Percentiles rank a stretch among this genome's conserved stretches.
These are phyloP conservation scores for Arrhamphus sclerolepis DNA, from an alignment of 2,797 vertebrate species.

Conservation along the genomic window DNA sequence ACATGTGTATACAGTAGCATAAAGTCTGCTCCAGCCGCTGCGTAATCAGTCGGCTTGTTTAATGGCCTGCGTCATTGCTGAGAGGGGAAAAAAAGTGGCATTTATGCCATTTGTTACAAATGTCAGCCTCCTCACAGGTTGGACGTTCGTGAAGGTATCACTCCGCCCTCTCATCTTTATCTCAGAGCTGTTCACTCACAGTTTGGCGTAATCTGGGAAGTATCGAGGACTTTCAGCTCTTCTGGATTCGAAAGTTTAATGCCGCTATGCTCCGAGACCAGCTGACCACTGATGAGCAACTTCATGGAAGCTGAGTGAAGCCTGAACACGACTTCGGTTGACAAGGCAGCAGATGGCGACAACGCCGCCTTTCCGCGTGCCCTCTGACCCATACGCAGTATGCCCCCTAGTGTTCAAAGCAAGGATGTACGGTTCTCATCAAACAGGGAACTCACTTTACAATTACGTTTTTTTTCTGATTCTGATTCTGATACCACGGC, in stretches of 20 bases:
- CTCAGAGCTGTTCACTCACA: neutral
- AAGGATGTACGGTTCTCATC: no score
- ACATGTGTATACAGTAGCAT: constrained; percentile 9
- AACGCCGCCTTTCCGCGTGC: no score
- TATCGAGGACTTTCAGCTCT: constrained; percentile 42
- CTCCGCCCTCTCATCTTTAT: neutral
- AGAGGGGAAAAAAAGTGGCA: constrained; percentile 3
- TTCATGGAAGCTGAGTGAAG: constrained; percentile 44
- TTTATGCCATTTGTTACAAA: constrained; percentile 61
- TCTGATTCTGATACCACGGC: no score
- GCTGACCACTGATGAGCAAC: constrained; percentile 45
- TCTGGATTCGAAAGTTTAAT: constrained; percentile 53
- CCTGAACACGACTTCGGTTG: neutral
- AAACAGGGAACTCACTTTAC: no score
- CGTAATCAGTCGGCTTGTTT: constrained; percentile 68
- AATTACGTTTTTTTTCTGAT: no score
- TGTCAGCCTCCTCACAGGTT: constrained; percentile 59
- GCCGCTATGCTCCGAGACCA: constrained; percentile 60
- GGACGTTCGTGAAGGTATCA: constrained; percentile 52
- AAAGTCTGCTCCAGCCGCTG: constrained; percentile 14
- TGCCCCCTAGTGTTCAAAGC: no score
- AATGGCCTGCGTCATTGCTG: constrained; percentile 41
- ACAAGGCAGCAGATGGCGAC: no score
- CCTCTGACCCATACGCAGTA: no score
- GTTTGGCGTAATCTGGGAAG: constrained; percentile 27